Percentiles rank a stretch among this genome's conserved stretches.
Evolutionary conservation across 2,797 vertebrate genomes (phyloP).

Genomic region (Eidolon dupreanum): DNA sequence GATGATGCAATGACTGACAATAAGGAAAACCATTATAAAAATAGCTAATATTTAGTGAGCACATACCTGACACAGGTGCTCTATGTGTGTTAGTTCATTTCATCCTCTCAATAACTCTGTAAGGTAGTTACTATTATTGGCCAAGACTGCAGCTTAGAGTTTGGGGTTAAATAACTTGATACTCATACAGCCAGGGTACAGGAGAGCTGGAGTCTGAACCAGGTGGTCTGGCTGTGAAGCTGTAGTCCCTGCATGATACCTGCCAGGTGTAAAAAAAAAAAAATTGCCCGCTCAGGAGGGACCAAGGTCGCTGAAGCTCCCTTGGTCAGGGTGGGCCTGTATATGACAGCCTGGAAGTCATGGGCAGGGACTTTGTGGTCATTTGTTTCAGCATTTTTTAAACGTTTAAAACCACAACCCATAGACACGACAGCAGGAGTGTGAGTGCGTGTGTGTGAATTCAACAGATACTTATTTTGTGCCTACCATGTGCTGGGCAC

Average conservation of each 20-base stretch:
- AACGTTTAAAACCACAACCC: background rate
- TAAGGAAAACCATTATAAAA: rapidly evolving
- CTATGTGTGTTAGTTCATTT: rapidly evolving
- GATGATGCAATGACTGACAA: background rate
- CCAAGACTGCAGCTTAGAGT: background rate
- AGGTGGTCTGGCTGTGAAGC: background rate
- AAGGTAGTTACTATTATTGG: too few species aligned
- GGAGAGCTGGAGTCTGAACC: background rate
- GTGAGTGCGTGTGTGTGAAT: background rate
- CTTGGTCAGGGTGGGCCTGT: background rate
- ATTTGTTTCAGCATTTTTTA: background rate
- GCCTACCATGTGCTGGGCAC: background rate
- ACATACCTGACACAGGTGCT: background rate
- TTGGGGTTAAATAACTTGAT: rapidly evolving
- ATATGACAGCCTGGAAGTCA: background rate
- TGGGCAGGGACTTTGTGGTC: background rate
- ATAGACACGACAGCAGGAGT: background rate
- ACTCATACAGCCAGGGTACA: rapidly evolving
- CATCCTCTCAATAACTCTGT: background rate
- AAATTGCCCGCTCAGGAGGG: rapidly evolving
- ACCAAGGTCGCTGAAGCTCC: rapidly evolving
- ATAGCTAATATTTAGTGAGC: background rate
- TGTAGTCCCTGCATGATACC: rapidly evolving
- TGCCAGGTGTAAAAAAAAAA: rapidly evolving
- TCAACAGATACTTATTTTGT: background rate